A percentile compares a stretch with the other conserved stretches of the same genome.
Evolutionary conservation across 1,140 invertebrate species (phyloP).

Genomic region (Drosophila chauvacae): DNA sequence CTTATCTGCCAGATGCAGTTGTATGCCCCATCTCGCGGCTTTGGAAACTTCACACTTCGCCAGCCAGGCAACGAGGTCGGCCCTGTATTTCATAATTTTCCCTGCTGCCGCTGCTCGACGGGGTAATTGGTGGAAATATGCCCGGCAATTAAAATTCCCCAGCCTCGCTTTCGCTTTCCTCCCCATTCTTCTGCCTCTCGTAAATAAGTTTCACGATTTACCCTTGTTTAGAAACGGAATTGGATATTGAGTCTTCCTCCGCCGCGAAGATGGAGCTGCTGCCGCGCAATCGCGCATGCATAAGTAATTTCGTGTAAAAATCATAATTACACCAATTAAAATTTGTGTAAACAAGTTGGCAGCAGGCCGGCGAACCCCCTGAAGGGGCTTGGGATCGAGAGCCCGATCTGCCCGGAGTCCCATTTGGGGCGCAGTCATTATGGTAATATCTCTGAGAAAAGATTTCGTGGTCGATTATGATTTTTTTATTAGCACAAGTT

Average conservation of each 20-base stretch:
- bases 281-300: constrained; percentile 64
- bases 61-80: constrained; percentile 3
- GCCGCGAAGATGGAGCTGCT: constrained; percentile 28
- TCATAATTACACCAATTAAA: constrained; percentile 80
- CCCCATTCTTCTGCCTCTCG: background rate
- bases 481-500: constrained; percentile 23
- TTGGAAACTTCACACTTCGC: constrained; percentile 51
- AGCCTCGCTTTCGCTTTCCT: constrained; percentile 24
- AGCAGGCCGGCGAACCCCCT: constrained; percentile 25
- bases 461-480: constrained; percentile 32
- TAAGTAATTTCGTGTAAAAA: constrained; percentile 81
- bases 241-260: constrained; percentile 18
- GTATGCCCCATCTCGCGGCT: constrained; percentile 21
- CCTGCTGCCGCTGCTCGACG: constrained; percentile 8
- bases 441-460: constrained; percentile 51
- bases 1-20: constrained; percentile 55
- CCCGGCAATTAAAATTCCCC: constrained; percentile 51
- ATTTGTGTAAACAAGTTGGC: constrained; percentile 78
- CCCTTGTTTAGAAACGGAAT: constrained; percentile 23
- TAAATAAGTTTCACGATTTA: constrained; percentile 36
- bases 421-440: constrained; percentile 55
- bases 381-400: constrained; percentile 10
- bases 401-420: constrained; percentile 36
- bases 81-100: constrained; percentile 64
- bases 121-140: constrained; percentile 58